A percentile compares a stretch with the other conserved stretches of the same genome.
phyloP scores from a whole-genome alignment of 2,797 vertebrate species.

The Liparis tanakae region DNA sequence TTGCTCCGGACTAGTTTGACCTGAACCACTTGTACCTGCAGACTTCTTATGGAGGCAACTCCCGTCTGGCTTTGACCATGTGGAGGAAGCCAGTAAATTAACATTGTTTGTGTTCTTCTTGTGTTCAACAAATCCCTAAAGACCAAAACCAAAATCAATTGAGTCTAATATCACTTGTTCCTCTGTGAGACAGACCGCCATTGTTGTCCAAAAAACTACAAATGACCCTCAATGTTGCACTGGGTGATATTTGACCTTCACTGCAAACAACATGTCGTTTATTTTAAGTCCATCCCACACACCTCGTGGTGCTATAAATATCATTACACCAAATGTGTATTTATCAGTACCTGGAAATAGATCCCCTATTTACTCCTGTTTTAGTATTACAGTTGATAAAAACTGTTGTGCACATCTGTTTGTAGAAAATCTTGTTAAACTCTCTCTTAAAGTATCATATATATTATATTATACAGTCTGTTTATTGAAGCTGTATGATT shows the following conservation, averaged over 20 bases:
- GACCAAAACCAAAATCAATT: not conserved
- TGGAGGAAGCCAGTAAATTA: not conserved
- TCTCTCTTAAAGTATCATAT: not conserved
- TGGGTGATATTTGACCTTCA: not conserved
- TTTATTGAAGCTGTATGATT: constrained; percentile 1
- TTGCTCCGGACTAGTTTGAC: constrained; percentile 16
- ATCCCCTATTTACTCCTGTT: too few species aligned
- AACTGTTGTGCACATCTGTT: too few species aligned
- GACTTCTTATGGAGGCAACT: not conserved
- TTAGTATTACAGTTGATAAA: too few species aligned
- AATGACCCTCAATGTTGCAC: not conserved
- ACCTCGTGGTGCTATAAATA: not conserved
- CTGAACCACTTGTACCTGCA: constrained; percentile 8
- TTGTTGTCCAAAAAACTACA: not conserved
- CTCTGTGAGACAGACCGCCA: not conserved
- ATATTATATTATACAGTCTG: not conserved
- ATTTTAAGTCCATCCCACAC: not conserved
- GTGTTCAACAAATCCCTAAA: not conserved
- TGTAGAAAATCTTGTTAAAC: too few species aligned
- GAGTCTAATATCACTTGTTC: not conserved
- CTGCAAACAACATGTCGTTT: not conserved
- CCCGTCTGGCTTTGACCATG: not conserved
- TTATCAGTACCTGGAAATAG: too few species aligned
- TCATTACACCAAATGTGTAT: not conserved
- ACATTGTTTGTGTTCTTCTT: not conserved